phyloP scores from a whole-genome alignment of 23 tunicate genomes.

The Phallusia fumigata region DNA sequence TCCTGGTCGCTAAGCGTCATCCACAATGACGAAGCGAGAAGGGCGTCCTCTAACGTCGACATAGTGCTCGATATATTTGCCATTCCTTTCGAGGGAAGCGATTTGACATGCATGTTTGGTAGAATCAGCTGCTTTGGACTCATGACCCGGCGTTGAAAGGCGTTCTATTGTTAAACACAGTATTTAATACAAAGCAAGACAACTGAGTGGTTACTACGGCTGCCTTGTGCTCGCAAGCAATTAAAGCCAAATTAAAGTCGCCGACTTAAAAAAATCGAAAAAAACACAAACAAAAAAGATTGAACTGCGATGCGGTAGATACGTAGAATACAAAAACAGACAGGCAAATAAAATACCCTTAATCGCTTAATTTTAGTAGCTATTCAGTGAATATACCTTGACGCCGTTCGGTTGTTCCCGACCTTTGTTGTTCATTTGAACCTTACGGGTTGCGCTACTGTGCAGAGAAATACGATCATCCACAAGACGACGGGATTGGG shows the following conservation, averaged over 20 bases:
- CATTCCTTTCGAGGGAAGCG: conserved; percentile 16
- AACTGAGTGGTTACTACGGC: too few relatives aligned
- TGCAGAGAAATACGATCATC: conserved; percentile 45
- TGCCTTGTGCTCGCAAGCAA: too few relatives aligned
- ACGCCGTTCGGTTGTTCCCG: conserved; percentile 20
- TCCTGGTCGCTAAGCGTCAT: conserved; percentile 41
- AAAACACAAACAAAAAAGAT: too few relatives aligned
- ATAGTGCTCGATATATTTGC: conserved; percentile 29
- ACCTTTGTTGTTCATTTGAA: neutral
- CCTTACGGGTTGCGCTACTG: neutral
- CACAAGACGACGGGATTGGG: neutral
- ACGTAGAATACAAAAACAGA: too few relatives aligned
- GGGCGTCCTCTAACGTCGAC: conserved; percentile 47
- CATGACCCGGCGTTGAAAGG: conserved; percentile 41
- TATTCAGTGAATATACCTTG: conserved; percentile 13
- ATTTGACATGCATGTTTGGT: conserved; percentile 40
- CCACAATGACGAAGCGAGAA: conserved; percentile 33
- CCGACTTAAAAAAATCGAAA: too few relatives aligned
- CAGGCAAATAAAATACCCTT: too few relatives aligned
- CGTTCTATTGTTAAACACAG: conserved; percentile 9
- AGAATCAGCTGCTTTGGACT: conserved; percentile 35
- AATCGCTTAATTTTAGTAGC: too few relatives aligned
- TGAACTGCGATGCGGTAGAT: too few relatives aligned
- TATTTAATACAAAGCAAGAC: neutral
- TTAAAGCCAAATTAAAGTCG: too few relatives aligned